These are phyloP conservation scores for Clepsis dumicolana DNA, from an alignment of 2,888 invertebrate species.

Conservation along the genomic window DNA sequence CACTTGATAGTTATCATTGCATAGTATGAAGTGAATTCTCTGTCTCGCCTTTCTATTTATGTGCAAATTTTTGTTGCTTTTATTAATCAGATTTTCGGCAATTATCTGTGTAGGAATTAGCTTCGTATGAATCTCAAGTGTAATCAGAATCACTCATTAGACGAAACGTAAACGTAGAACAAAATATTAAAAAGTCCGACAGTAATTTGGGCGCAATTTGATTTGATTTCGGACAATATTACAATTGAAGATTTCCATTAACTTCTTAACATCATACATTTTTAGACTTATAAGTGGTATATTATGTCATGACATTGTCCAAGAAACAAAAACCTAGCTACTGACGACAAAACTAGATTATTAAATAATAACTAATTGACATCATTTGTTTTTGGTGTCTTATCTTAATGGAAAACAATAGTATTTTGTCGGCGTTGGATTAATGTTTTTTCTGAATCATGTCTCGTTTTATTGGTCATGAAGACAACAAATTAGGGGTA, in stretches of 20 bases:
- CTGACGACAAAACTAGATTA: background rate
- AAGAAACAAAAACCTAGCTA: no score
- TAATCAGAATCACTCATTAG: no score
- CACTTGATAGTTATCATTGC: background rate
- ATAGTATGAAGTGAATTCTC: background rate
- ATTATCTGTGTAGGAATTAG: background rate
- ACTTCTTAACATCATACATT: no score
- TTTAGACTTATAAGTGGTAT: no score
- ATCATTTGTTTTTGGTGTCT: background rate
- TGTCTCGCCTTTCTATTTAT: background rate
- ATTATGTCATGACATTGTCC: no score
- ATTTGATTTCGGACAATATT: no score
- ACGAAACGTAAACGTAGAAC: no score
- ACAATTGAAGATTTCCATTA: no score
- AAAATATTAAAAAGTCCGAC: no score
- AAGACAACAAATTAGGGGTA: no score
- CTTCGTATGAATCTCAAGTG: no score
- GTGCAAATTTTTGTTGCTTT: background rate
- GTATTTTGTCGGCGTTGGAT: background rate
- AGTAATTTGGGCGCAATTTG: no score
- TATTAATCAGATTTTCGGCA: background rate
- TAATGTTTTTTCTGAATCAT: background rate
- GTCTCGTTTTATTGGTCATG: background rate
- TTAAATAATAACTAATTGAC: background rate
- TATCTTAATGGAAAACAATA: background rate